These are phyloP conservation scores for Orientallactaga sibirica DNA, from an alignment of 2,797 vertebrate species.

Conservation along the genomic window DNA sequence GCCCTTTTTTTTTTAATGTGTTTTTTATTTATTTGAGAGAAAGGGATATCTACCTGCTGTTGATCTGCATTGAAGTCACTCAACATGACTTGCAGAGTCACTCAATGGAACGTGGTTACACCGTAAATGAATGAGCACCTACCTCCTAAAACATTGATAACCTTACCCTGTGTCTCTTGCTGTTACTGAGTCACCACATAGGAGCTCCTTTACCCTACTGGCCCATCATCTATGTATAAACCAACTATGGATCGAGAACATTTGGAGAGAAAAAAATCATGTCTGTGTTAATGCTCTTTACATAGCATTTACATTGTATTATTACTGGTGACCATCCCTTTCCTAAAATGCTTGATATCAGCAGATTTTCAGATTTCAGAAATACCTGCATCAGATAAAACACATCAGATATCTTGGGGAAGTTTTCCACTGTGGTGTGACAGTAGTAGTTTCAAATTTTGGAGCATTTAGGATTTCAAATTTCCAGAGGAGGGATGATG, in stretches of 20 bases:
- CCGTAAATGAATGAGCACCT: not conserved
- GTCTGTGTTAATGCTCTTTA: not conserved
- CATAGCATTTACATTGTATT: not conserved
- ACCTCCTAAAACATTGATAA: not conserved
- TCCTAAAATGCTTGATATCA: not conserved
- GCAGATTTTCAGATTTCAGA: not conserved
- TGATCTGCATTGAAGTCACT: too few relatives aligned
- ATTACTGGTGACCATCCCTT: not conserved
- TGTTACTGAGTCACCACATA: not conserved
- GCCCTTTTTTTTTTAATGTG: too few relatives aligned
- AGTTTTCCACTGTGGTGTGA: not conserved
- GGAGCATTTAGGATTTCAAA: not conserved
- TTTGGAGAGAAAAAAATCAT: not conserved
- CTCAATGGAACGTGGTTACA: not conserved
- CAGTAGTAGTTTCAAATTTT: not conserved
- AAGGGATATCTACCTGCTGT: not conserved
- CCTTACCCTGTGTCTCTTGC: not conserved
- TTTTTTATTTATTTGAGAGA: too few relatives aligned
- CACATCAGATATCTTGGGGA: not conserved
- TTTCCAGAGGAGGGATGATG: not conserved
- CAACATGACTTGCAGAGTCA: too few relatives aligned
- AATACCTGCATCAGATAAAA: not conserved
- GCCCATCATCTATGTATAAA: not conserved
- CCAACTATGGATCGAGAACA: not conserved
- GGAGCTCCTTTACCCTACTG: too few relatives aligned